Conservation (phyloP, 2,797 vertebrate genomes). For the Phrynocephalus vlangalii region DNA sequence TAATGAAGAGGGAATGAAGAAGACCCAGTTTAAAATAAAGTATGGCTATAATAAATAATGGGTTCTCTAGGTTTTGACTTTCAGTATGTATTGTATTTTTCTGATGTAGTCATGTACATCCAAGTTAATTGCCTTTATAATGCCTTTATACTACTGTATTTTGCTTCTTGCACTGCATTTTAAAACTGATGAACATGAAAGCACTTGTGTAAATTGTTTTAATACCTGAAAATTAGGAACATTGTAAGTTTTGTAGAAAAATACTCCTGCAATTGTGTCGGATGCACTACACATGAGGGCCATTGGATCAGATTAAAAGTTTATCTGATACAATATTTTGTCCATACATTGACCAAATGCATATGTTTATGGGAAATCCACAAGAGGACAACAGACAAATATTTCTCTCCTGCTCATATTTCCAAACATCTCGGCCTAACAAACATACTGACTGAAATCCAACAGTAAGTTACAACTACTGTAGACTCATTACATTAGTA, state of each 20-base stretch:
- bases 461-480: too few relatives aligned
- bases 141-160: not conserved
- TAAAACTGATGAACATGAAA: not conserved
- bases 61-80: not conserved
- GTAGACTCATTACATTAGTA: too few relatives aligned
- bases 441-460: not conserved
- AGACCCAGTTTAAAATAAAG: too few relatives aligned
- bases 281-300: too few relatives aligned
- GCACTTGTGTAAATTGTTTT: not conserved
- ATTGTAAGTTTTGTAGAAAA: not conserved
- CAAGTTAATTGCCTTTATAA: not conserved
- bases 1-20: not conserved
- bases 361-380: not conserved
- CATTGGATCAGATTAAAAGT: not conserved
- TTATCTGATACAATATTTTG: not conserved
- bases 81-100: not conserved
- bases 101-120: not conserved
- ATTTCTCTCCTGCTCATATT: not conserved
- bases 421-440: not conserved
- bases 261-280: not conserved
- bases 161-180: not conserved
- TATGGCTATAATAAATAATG: not conserved
- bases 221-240: not conserved
- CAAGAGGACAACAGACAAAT: not conserved
- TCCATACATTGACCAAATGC: not conserved